Base-by-base conservation (phyloP, 2,888 invertebrate genomes). In the Chaetoderma sp. region DNA sequence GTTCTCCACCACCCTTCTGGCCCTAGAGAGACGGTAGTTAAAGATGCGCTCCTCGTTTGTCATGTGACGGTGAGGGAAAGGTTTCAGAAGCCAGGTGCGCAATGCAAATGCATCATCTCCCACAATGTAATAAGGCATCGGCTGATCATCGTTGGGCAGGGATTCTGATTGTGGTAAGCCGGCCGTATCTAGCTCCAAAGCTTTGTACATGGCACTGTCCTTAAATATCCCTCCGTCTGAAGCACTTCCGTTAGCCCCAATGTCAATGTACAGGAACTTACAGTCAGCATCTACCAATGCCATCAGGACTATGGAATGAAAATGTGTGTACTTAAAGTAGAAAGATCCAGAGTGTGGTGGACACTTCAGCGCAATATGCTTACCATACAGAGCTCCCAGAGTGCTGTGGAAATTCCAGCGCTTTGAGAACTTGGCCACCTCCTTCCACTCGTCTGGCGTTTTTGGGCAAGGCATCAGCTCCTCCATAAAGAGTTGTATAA, bases 31-130 rank as follows among this genome's bases (percentile, higher is more conserved):
- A 4, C 42, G 6, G 57, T 36, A 57, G 39, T 45, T 65, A 60
- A 61, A 61, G 3, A 65, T 47, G 6, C 61, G 36, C 32, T 65
- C 33, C 10, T 50, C 25, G 25, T 18, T 50, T 10, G 33, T 4
- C 49, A 16, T 27, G 50, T 16, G 42, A 60, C 28, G 25, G 23
- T 50, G 18, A 18, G 50, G 50, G 50, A 5, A 64, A n/a, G 64
- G 54, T 30, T 64, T 64, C 64, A 64, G 59, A 21, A 60, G 27
- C 64, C 64, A 64, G 21, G 23, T 60, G 4, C 36, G 60, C 39
- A 60, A 5, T 4, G n/a, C 54, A 54, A 54, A 60, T 16, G 64
- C 64, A 44, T 64, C 64, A 42, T 10, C 64, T 16, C 23, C 60
- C 6, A 45, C 44, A 30, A 60, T 25, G 18, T 33, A 4, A 33